Conservation (phyloP, 2,888 invertebrate genomes). For the Dyspetes luteomarginatus region DNA sequence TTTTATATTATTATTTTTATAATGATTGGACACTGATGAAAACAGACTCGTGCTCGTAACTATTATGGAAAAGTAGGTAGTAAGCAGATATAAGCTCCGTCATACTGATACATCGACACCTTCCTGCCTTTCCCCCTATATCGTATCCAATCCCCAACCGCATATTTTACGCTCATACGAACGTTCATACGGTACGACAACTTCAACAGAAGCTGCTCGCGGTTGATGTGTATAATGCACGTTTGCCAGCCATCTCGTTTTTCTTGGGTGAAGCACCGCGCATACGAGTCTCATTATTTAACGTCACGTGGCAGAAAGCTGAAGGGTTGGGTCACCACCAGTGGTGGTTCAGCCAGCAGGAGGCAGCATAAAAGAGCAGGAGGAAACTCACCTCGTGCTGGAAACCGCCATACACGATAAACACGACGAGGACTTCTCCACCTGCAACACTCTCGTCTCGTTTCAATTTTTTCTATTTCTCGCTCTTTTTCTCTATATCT, state of each 20-base stretch:
- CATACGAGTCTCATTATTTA: conserved; percentile 53
- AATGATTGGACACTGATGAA: too few species aligned
- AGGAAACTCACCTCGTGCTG: conserved; percentile 15
- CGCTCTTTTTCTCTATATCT: background rate
- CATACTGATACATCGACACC: background rate
- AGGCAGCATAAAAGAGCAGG: background rate
- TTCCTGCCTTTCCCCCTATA: conserved; percentile 3
- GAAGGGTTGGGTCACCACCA: background rate
- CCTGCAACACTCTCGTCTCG: background rate
- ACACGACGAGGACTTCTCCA: conserved; percentile 2
- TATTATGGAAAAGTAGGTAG: background rate
- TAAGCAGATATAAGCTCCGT: background rate
- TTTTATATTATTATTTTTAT: too few species aligned
- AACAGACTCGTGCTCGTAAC: background rate
- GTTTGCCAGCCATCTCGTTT: conserved; percentile 30
- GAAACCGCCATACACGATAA: background rate
- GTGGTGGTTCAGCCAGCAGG: background rate
- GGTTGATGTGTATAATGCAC: conserved; percentile 10
- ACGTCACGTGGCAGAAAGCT: conserved; percentile 23
- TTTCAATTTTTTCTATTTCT: background rate
- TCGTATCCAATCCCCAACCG: background rate
- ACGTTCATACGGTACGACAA: conserved; percentile 16
- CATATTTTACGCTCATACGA: conserved; percentile 9
- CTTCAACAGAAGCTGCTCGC: conserved; percentile 5
- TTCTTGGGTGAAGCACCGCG: conserved; percentile 30